Percentiles rank a stretch among this genome's conserved stretches.
phyloP scores from a whole-genome alignment of 2,113 vertebrate species.

The Centropus unirufus region DNA sequence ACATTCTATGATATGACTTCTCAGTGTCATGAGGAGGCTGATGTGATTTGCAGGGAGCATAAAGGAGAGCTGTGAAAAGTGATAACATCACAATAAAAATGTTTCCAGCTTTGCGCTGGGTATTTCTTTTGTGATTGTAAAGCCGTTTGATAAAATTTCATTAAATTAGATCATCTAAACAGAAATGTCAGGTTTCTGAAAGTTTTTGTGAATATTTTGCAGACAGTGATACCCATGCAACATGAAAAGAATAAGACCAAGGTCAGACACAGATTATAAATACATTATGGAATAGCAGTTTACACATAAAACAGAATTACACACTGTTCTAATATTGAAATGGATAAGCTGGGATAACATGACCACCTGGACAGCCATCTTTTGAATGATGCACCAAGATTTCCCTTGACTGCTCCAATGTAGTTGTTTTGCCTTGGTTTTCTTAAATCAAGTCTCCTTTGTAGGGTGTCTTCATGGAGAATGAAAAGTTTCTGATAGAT shows the following conservation, averaged over 20 bases:
- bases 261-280: background rate
- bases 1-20: background rate
- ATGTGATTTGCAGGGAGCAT: background rate
- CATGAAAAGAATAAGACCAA: background rate
- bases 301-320: background rate
- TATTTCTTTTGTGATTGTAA: background rate
- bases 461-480: background rate
- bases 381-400: background rate
- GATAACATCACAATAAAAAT: background rate
- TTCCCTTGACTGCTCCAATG: background rate
- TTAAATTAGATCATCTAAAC: background rate
- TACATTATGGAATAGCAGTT: background rate
- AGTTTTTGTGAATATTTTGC: background rate
- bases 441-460: background rate
- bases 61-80: background rate
- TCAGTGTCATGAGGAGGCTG: background rate
- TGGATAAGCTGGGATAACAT: background rate
- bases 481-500: background rate
- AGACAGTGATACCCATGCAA: background rate
- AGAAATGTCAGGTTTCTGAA: background rate
- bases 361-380: background rate
- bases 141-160: background rate
- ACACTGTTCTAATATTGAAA: background rate
- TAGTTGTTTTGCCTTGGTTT: background rate
- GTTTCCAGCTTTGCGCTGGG: background rate